Evolutionary conservation across 1,140 invertebrate genomes (phyloP).

Genomic region (Scylla paramamosain): DNA sequence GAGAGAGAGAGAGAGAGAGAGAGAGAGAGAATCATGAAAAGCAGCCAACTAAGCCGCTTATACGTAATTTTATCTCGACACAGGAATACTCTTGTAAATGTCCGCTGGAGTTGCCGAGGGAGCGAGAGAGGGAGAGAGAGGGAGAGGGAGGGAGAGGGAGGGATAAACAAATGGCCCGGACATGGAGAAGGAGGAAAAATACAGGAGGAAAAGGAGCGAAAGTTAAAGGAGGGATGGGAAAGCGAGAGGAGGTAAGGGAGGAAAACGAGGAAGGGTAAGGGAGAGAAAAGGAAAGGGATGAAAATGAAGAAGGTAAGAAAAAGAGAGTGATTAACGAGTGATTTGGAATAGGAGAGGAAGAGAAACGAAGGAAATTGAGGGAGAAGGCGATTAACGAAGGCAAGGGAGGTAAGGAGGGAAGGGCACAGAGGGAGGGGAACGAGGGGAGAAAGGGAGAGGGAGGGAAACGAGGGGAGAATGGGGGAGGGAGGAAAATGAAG

Average conservation of each 20-base stretch:
- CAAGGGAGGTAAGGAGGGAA: not conserved
- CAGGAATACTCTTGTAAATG: no score
- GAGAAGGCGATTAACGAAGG: not conserved
- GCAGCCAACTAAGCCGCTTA: no score
- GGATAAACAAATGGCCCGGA: no score
- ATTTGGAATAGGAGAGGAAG: not conserved
- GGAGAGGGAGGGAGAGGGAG: slow-evolving; percentile 27
- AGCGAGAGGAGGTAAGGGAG: not conserved
- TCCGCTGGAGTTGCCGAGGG: no score
- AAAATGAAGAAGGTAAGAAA: not conserved
- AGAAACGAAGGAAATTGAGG: not conserved
- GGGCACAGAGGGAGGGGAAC: not conserved
- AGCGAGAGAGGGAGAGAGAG: no score
- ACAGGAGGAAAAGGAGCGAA: not conserved
- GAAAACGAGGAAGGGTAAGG: not conserved
- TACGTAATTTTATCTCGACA: no score
- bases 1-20: no score
- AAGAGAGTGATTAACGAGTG: not conserved
- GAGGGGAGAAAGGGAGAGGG: not conserved
- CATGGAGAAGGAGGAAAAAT: not conserved
- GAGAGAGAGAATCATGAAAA: no score
- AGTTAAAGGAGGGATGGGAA: not conserved
- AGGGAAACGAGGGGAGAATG: not conserved
- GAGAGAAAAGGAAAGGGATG: not conserved
- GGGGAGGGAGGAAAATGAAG: not conserved